phyloP scores from a whole-genome alignment of 2,888 invertebrate species.

The Amphipyra tragopoginis region DNA sequence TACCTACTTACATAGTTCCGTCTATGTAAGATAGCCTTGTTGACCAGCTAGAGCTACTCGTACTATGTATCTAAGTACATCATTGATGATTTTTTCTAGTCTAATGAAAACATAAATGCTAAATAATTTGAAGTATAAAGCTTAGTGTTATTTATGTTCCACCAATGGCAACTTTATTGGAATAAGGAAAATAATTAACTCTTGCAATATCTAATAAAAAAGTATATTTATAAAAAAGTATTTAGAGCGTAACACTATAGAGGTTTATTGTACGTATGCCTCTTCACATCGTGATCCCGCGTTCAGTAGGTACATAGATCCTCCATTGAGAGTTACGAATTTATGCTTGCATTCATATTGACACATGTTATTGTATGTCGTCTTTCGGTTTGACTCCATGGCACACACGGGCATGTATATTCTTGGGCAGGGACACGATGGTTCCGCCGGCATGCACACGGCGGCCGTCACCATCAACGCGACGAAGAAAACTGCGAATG shows the following conservation, averaged over 20 bases:
- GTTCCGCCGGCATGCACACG: conserved; percentile 21
- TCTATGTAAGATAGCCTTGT: too few species aligned
- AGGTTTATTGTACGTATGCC: conserved; percentile 4
- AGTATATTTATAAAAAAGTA: conserved; percentile 27
- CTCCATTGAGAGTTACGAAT: conserved; percentile 33
- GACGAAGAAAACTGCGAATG: conserved; percentile 67
- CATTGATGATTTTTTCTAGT: too few species aligned
- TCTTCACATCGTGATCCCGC: conserved; percentile 30
- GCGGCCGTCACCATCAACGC: conserved; percentile 59
- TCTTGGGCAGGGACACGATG: conserved; percentile 77
- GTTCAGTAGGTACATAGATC: conserved; percentile 23
- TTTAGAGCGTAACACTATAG: conserved; percentile 1
- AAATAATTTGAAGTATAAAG: too few species aligned
- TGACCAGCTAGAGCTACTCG: too few species aligned
- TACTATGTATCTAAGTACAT: too few species aligned
- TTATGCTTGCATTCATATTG: conserved; percentile 75
- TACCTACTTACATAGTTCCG: too few species aligned
- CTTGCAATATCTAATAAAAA: not conserved
- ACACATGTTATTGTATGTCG: conserved; percentile 79
- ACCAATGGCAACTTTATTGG: too few species aligned
- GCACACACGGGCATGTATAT: conserved; percentile 83
- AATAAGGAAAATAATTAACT: too few species aligned
- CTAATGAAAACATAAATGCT: too few species aligned
- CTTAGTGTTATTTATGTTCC: too few species aligned
- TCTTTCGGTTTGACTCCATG: conserved; percentile 63